These are phyloP conservation scores for Tangara arthus DNA, from an alignment of 2,797 vertebrate genomes.

Conservation along the genomic window DNA sequence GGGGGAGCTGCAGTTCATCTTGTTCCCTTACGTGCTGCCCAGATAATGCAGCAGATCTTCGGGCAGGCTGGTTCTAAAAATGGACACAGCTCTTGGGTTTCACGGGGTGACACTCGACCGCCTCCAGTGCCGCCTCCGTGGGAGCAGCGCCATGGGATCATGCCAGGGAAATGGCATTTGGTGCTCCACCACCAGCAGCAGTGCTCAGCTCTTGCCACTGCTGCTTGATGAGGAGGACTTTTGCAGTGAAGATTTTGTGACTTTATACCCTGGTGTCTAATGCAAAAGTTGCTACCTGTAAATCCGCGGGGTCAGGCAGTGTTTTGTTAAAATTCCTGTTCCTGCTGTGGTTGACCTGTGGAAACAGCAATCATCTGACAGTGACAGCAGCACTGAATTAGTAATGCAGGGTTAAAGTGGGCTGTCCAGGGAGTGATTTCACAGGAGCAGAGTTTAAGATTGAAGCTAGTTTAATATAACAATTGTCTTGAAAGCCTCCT, in stretches of 20 bases:
- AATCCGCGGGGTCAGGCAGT: not conserved
- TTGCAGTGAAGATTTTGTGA: not conserved
- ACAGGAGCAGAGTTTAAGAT: slow-evolving; percentile 21
- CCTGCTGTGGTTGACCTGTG: not conserved
- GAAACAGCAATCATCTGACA: not conserved
- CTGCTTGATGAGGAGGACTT: not conserved
- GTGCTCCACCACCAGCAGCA: not conserved
- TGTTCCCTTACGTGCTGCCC: slow-evolving; percentile 47
- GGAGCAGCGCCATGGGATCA: not conserved
- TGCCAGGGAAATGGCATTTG: not conserved
- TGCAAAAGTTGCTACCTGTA: not conserved
- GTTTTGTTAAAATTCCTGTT: not conserved
- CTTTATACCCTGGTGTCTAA: not conserved
- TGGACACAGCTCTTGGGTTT: slow-evolving; percentile 48
- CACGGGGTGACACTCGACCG: not conserved
- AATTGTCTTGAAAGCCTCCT: slow-evolving; percentile 21
- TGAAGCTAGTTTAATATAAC: not conserved
- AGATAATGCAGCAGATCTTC: slow-evolving; percentile 30
- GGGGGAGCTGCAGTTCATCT: slow-evolving; percentile 36
- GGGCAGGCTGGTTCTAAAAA: slow-evolving; percentile 47
- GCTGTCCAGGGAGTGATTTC: not conserved
- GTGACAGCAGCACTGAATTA: not conserved
- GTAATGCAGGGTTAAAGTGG: not conserved
- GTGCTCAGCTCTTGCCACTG: not conserved
- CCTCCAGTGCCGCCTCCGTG: rapidly evolving